Percentiles rank a stretch among this genome's conserved stretches.
phyloP scores from a whole-genome alignment of 2,113 vertebrate species.

The Poeciliopsis retropinna region DNA sequence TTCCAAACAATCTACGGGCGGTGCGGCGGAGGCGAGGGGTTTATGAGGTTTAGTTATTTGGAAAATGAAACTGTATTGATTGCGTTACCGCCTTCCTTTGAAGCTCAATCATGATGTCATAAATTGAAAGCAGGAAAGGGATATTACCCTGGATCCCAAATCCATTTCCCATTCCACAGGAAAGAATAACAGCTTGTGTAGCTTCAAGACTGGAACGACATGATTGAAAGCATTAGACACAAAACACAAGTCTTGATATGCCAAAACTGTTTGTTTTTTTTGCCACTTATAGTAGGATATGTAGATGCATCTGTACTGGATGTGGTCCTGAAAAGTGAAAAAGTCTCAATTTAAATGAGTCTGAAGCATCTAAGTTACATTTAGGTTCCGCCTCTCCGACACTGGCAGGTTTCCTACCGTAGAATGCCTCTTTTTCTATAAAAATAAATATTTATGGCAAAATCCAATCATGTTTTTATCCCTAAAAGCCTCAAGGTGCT shows the following conservation, averaged over 20 bases:
- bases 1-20: slow-evolving; percentile 6
- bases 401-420: not conserved
- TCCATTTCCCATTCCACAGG: slow-evolving; percentile 45
- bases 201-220: slow-evolving; percentile 28
- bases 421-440: not conserved
- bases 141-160: slow-evolving; percentile 43
- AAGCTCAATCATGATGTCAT: slow-evolving; percentile 49
- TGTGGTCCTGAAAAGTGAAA: not conserved
- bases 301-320: slow-evolving; percentile 2
- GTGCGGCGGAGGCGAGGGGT: slow-evolving; percentile 6
- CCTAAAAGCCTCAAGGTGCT: not conserved
- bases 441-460: not conserved
- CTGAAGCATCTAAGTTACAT: not conserved
- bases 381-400: not conserved
- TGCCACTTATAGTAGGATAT: not conserved
- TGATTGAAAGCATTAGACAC: slow-evolving; percentile 15
- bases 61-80: slow-evolving; percentile 57
- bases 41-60: slow-evolving; percentile 40
- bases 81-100: slow-evolving; percentile 26
- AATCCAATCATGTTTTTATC: not conserved
- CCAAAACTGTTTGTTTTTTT: not conserved
- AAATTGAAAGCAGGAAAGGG: slow-evolving; percentile 54
- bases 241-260: slow-evolving; percentile 1
- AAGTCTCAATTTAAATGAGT: not conserved
- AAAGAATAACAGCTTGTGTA: slow-evolving; percentile 11